Conservation (phyloP, 2,113 vertebrate genomes). For the Terrapene triunguis region DNA sequence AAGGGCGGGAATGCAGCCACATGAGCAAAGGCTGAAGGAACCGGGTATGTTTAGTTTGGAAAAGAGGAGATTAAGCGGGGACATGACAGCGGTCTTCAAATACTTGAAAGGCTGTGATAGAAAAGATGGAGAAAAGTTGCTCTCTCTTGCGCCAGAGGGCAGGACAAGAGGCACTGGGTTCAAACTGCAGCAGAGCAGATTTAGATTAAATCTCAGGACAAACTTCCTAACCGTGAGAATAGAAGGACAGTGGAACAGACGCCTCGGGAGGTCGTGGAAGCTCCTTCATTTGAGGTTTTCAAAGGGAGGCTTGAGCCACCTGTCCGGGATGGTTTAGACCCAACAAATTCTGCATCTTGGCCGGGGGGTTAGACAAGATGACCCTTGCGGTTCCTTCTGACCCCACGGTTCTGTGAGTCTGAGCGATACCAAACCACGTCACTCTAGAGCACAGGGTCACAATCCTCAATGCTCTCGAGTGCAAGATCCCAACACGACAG, state of each 20-base stretch:
- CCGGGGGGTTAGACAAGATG: not conserved
- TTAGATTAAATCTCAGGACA: not conserved
- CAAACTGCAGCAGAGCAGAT: no score
- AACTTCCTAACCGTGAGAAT: not conserved
- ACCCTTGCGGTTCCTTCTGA: not conserved
- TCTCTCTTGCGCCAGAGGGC: not conserved
- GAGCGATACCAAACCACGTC: not conserved
- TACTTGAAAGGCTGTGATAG: not conserved
- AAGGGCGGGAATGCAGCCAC: not conserved
- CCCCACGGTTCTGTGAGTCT: not conserved
- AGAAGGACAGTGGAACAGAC: not conserved
- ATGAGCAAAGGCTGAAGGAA: not conserved
- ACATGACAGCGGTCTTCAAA: not conserved
- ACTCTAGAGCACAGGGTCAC: not conserved
- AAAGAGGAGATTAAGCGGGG: not conserved
- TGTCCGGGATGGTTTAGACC: not conserved
- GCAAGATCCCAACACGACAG: not conserved
- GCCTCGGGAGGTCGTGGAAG: no score
- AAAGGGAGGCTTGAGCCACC: not conserved
- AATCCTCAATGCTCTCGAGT: not conserved
- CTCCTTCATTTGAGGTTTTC: no score
- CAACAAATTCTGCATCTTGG: not conserved
- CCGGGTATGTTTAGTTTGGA: not conserved
- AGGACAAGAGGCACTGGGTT: not conserved
- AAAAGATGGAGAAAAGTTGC: not conserved